Evolutionary conservation across 2,113 vertebrate genomes (phyloP).

Genomic region (Myodes glareolus): DNA sequence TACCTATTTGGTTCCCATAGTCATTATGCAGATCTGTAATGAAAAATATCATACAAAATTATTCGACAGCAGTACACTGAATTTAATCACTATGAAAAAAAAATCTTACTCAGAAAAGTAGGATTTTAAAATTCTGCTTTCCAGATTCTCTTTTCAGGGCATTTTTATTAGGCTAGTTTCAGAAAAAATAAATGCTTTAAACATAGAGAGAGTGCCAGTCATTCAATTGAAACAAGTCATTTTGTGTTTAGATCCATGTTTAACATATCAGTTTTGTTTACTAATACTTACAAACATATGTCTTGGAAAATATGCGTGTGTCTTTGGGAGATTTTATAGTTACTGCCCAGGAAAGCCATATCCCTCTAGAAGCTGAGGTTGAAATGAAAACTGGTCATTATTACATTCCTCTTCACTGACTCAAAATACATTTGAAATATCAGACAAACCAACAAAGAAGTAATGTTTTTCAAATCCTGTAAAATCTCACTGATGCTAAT

Average conservation of each 20-base stretch:
- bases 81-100: not conserved
- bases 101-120: not conserved
- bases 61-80: not conserved
- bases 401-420: constrained; percentile 46
- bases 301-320: not conserved
- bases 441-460: constrained; percentile 53
- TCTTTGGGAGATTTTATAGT: not conserved
- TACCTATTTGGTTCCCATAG: not conserved
- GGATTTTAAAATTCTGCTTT: not conserved
- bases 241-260: constrained; percentile 28
- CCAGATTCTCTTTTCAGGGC: not conserved
- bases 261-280: not conserved
- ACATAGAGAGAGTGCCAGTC: not conserved
- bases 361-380: constrained; percentile 14
- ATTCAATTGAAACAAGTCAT: not conserved
- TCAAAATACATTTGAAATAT: constrained; percentile 51
- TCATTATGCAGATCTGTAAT: not conserved
- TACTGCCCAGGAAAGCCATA: not conserved
- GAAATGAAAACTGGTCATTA: constrained; percentile 48
- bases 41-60: not conserved
- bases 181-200: constrained; percentile 32
- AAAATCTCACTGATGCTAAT: constrained; percentile 70
- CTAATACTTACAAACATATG: not conserved
- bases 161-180: not conserved
- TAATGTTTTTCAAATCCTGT: constrained; percentile 50